phyloP scores from a whole-genome alignment of 2,113 vertebrate species.

The Sclerurus mexicanus region DNA sequence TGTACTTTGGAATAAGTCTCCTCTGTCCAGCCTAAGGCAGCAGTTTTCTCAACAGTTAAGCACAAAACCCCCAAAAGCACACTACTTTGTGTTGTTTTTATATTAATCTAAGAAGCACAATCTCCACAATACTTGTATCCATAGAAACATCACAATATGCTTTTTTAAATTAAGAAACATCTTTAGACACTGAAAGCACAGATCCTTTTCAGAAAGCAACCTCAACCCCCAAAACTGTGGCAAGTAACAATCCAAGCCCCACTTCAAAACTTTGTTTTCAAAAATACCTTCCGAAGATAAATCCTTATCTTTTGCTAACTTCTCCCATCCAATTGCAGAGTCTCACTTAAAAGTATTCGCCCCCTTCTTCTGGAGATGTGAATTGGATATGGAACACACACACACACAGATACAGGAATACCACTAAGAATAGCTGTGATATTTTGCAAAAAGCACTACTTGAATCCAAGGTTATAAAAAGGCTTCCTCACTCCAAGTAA shows the following conservation, averaged over 20 bases:
- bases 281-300: neutral
- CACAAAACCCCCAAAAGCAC: neutral
- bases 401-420: neutral
- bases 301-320: slow-evolving; percentile 3
- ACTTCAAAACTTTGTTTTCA: neutral
- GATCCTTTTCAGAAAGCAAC: neutral
- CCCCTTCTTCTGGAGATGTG: neutral
- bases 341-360: neutral
- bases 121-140: slow-evolving; percentile 19
- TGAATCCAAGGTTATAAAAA: slow-evolving; percentile 44
- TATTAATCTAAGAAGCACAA: neutral
- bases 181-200: neutral
- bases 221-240: neutral
- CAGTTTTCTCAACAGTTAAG: neutral
- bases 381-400: neutral
- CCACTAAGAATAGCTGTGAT: slow-evolving; percentile 48
- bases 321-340: neutral
- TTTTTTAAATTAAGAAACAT: neutral
- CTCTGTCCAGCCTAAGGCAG: neutral
- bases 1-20: neutral
- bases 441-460: slow-evolving; percentile 43
- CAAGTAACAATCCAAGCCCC: neutral
- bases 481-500: slow-evolving; percentile 14
- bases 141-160: neutral
- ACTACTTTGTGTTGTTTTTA: neutral